Evolutionary conservation across 2,888 invertebrate genomes (phyloP).

Genomic region (Acleris literana): DNA sequence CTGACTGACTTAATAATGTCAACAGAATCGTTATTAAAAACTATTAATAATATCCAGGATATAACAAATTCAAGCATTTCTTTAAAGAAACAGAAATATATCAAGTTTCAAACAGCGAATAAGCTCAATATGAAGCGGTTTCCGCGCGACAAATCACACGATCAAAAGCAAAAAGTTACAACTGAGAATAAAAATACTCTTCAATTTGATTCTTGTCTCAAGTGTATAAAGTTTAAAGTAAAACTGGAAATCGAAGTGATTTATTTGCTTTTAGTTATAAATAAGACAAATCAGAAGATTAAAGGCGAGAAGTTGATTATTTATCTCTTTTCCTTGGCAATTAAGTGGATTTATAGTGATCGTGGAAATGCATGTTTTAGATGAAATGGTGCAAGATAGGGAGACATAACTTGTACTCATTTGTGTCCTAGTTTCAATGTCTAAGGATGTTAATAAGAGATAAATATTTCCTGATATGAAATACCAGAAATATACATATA

Average conservation of each 20-base stretch:
- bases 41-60: conserved; percentile 3
- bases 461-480: too few relatives aligned
- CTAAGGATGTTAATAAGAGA: too few relatives aligned
- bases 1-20: background rate
- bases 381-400: conserved; percentile 13
- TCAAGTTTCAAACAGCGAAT: conserved; percentile 15
- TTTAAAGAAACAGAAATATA: conserved; percentile 25
- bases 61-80: conserved; percentile 15
- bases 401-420: background rate
- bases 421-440: background rate
- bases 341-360: conserved; percentile 29
- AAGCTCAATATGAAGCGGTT: conserved; percentile 17
- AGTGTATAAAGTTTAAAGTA: too few relatives aligned
- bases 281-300: conserved; percentile 31
- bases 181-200: too few relatives aligned
- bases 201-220: too few relatives aligned
- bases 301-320: conserved; percentile 27
- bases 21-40: background rate
- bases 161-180: conserved; percentile 16
- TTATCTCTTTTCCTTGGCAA: conserved; percentile 26
- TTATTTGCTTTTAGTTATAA: too few relatives aligned
- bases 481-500: too few relatives aligned
- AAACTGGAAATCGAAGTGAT: too few relatives aligned
- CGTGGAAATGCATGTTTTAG: conserved; percentile 12
- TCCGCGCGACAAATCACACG: conserved; percentile 31